These are phyloP conservation scores for Sinocyclocheilus anshuiensis DNA, from an alignment of 2,113 vertebrate genomes.

Conservation along the genomic window DNA sequence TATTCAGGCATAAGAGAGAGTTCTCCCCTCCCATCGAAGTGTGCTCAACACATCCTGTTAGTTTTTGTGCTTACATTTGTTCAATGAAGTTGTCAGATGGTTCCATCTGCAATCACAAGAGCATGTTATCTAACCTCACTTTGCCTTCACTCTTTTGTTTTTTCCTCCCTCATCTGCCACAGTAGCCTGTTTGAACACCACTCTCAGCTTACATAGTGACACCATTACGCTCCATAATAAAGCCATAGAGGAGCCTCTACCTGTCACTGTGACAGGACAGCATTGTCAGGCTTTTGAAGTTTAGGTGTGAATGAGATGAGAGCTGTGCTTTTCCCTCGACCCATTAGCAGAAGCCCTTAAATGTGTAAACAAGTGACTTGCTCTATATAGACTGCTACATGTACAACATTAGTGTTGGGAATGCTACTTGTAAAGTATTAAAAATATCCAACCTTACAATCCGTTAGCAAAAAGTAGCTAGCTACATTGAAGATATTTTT, in stretches of 20 bases:
- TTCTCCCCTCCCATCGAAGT: neutral
- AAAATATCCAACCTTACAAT: neutral
- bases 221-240: neutral
- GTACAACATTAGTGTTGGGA: neutral
- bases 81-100: neutral
- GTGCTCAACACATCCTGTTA: slow-evolving; percentile 2
- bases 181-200: slow-evolving; percentile 6
- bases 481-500: neutral
- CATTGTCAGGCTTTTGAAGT: slow-evolving; percentile 74
- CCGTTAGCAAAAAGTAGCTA: neutral
- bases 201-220: neutral
- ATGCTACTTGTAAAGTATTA: neutral
- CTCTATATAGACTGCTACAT: neutral
- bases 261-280: slow-evolving; percentile 70
- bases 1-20: slow-evolving; percentile 3
- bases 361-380: neutral
- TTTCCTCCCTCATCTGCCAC: slow-evolving; percentile 7
- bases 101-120: slow-evolving; percentile 19
- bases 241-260: slow-evolving; percentile 71
- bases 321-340: slow-evolving; percentile 61
- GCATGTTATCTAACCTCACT: neutral
- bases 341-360: slow-evolving; percentile 14
- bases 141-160: slow-evolving; percentile 10
- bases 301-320: slow-evolving; percentile 59
- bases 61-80: slow-evolving; percentile 1